A percentile compares a stretch with the other conserved stretches of the same genome.
These are phyloP conservation scores for Crossaster papposus DNA, from an alignment of 53 echinoderm and acorn worm genomes.

Conservation along the genomic window DNA sequence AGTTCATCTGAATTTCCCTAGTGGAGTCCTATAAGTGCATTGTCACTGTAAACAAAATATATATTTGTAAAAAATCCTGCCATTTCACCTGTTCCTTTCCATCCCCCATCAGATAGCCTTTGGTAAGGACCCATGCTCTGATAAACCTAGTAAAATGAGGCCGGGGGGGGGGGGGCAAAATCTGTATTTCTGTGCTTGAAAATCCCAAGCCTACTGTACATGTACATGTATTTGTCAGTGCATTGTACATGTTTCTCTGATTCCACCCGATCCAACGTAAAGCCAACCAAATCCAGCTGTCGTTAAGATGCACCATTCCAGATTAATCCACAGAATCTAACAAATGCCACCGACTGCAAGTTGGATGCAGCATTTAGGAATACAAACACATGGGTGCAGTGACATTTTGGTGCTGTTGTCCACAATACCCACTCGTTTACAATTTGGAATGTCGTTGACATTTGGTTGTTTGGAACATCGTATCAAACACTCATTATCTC, in stretches of 20 bases:
- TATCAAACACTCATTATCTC: neutral
- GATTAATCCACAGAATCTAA: neutral
- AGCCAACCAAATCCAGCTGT: neutral
- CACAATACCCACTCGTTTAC: neutral
- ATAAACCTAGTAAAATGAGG: too few species aligned
- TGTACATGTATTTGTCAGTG: too few species aligned
- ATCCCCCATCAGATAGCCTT: neutral
- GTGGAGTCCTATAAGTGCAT: neutral
- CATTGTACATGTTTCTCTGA: neutral
- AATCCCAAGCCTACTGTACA: too few species aligned
- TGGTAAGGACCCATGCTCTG: neutral
- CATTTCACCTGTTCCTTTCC: neutral
- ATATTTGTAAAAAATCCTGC: neutral
- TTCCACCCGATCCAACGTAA: neutral
- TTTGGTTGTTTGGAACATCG: neutral
- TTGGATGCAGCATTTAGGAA: neutral
- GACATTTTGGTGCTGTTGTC: neutral
- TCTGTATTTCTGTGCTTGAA: too few species aligned
- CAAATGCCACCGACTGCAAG: neutral
- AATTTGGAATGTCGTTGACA: neutral
- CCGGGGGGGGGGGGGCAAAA: too few species aligned
- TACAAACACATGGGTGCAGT: too few species aligned
- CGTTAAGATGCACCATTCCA: neutral
- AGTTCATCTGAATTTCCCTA: slow-evolving; percentile 37
- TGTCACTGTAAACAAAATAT: neutral